Percentiles rank a stretch among this genome's conserved stretches.
phyloP scores from a whole-genome alignment of 1,140 invertebrate species.

The Andrena cerasifolii region DNA sequence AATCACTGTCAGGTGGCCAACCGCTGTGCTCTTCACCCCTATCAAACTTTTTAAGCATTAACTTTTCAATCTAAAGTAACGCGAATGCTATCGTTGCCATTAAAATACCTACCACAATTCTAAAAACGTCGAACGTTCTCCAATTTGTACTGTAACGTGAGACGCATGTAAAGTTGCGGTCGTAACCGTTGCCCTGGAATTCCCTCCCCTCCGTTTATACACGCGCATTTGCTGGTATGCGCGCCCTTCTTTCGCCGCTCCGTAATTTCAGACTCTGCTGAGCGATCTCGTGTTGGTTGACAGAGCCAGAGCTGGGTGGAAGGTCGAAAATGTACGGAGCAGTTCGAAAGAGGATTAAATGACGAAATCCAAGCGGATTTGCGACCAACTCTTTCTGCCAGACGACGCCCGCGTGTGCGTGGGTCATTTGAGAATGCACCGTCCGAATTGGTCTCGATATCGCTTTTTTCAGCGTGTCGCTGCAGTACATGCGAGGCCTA shows the following conservation, averaged over 20 bases:
- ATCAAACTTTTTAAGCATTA: no score
- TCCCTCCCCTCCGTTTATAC: not conserved
- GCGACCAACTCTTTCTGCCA: not conserved
- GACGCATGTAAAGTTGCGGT: not conserved
- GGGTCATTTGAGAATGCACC: slow-evolving; percentile 1
- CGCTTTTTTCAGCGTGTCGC: no score
- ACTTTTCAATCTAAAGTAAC: no score
- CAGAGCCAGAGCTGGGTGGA: not conserved
- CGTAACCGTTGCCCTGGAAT: not conserved
- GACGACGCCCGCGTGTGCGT: not conserved
- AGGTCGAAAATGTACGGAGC: slow-evolving; percentile 7
- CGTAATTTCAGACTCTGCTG: not conserved
- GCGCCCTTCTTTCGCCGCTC: not conserved
- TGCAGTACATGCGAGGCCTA: no score
- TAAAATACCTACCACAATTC: not conserved
- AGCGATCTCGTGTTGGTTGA: not conserved
- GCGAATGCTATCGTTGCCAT: not conserved
- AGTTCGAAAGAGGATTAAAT: slow-evolving; percentile 39
- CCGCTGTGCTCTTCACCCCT: no score
- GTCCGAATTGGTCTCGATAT: no score
- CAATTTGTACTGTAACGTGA: slow-evolving; percentile 9
- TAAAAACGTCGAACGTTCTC: slow-evolving; percentile 14
- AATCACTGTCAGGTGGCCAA: no score
- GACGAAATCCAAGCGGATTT: slow-evolving; percentile 34
- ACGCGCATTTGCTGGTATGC: not conserved